phyloP scores from a whole-genome alignment of 2,797 vertebrate genomes.

The Arrhamphus sclerolepis region DNA sequence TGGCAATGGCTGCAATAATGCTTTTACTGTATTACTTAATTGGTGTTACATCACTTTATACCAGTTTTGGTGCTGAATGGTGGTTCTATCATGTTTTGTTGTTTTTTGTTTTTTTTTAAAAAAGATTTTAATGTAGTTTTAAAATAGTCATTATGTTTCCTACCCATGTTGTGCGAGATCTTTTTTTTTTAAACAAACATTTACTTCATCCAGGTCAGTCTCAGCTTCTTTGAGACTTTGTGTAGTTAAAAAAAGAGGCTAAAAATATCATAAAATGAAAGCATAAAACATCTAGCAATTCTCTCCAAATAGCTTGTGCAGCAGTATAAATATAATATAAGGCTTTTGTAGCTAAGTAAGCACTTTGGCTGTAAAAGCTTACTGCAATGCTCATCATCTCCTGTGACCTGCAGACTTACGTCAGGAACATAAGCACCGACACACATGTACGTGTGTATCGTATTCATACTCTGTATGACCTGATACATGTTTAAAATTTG shows the following conservation, averaged over 20 bases:
- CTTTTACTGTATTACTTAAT: too few species aligned
- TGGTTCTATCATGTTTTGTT: background rate
- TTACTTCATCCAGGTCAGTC: constrained; percentile 10
- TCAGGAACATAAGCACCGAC: background rate
- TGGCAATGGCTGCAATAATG: too few species aligned
- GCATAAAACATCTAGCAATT: constrained; percentile 28
- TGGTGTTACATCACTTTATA: background rate
- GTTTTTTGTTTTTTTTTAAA: too few species aligned
- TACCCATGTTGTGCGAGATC: background rate
- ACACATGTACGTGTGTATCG: too few species aligned
- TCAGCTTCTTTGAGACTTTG: constrained; percentile 19
- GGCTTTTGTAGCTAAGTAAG: constrained; percentile 18
- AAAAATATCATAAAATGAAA: constrained; percentile 31
- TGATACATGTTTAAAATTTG: background rate
- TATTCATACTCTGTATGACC: background rate
- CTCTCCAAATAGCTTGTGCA: constrained; percentile 19
- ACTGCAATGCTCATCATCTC: constrained; percentile 17
- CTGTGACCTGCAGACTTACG: background rate
- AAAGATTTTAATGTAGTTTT: background rate
- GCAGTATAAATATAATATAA: constrained; percentile 26
- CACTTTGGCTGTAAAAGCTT: constrained; percentile 8
- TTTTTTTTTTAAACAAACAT: too few species aligned
- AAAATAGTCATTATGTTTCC: constrained; percentile 7
- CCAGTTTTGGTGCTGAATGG: background rate
- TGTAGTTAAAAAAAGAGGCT: constrained; percentile 30